Evolutionary conservation across 92 coral and sea anemone species (phyloP), one percentile per base, ranked within the genome.

Genomic region (Montipora capitata): DNA sequence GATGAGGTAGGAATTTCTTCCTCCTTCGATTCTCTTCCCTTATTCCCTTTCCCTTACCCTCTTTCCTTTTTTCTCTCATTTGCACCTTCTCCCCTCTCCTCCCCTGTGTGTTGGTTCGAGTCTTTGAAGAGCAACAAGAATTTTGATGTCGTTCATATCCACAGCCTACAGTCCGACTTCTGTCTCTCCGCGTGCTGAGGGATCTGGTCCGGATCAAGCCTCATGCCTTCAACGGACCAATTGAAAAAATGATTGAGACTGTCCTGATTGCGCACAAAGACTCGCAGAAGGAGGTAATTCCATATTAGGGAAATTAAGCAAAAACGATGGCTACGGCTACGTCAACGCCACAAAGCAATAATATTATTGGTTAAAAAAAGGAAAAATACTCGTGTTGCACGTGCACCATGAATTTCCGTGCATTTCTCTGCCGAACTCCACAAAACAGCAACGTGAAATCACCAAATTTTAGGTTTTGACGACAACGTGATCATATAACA

Each of bases 181-280:
- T 97, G 74, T 92, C 99, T 12, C 72, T 96, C 17, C 92, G 99
- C 54, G 99, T 96, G 10, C 87, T 97, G 20, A 95, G 98, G 52
- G 98, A 97, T 78, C 93, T 97, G 99, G 93, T 97, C 7, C 96
- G 96, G 61, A 95, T 96, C 40, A 98, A 92, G 74, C 99, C 99
- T 40, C 90, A 90, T 59, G 92, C 93, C 77, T 97, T 97, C 86
- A 87, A 89, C 75, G 93, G 90, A 57, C 91, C 89, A 38, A 94
- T 92, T 39, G 91, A 94, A 65, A 95, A 95, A 85, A 94, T 97
- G 62, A 91, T 97, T 58, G 96, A 96, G 66, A 93, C 92, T 70
- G 96, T 97, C 4, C 82, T 97, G 76, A 94, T 90, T 65, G 96
- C 98, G 4, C 98, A 96, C 81, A 96, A 94, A 52, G 99, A 97